phyloP scores from a whole-genome alignment of 1,140 invertebrate species.

The Anoplophora glabripennis region DNA sequence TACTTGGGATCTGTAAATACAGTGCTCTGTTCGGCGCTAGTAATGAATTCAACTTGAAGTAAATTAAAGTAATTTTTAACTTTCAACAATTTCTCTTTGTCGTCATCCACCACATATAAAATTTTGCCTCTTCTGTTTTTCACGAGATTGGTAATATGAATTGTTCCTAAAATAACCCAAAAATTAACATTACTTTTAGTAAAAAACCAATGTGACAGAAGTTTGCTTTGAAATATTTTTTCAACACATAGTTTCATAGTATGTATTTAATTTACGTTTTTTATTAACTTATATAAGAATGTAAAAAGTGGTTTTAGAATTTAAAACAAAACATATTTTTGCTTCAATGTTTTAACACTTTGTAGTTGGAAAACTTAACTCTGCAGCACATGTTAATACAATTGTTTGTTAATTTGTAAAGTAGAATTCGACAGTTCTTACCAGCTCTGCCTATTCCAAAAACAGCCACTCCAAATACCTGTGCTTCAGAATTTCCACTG shows the following conservation, averaged over 20 bases:
- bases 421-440: constrained; percentile 13
- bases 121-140: constrained; percentile 55
- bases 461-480: no score
- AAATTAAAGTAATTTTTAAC: constrained; percentile 56
- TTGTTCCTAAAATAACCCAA: constrained; percentile 46
- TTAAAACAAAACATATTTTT: no score
- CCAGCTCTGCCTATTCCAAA: constrained; percentile 58
- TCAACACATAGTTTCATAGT: no score
- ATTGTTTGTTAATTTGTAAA: neutral
- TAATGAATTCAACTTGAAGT: constrained; percentile 50
- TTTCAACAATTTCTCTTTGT: constrained; percentile 49
- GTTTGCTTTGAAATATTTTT: no score
- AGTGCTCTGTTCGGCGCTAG: constrained; percentile 52
- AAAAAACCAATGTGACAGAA: no score
- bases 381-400: constrained; percentile 1
- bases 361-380: no score
- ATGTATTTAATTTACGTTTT: no score
- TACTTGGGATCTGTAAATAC: constrained; percentile 59
- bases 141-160: constrained; percentile 59
- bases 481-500: no score
- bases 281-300: no score
- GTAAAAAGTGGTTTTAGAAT: no score
- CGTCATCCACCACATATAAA: constrained; percentile 61
- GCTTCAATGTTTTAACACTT: no score
- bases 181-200: no score